Conservation (phyloP, 2,797 vertebrate genomes). For the Hydrocynus forskahlii region DNA sequence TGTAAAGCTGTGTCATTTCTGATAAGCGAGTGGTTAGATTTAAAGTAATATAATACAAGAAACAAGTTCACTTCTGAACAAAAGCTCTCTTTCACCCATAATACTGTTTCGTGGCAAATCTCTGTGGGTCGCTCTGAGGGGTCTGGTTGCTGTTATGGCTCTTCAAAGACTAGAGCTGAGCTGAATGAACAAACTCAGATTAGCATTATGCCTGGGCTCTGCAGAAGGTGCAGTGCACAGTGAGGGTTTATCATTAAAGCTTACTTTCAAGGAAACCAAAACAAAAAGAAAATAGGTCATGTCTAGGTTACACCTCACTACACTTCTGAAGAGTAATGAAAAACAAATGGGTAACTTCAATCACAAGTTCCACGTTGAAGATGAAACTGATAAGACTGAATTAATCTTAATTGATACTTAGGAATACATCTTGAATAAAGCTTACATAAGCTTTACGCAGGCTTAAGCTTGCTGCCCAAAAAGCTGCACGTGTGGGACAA, state of each 20-base stretch:
- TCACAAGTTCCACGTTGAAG: not conserved
- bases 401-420: too few species aligned
- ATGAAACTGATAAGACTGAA: too few species aligned
- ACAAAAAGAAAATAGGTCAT: not conserved
- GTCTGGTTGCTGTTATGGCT: slow-evolving; percentile 71
- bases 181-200: slow-evolving; percentile 60
- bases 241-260: not conserved
- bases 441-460: too few species aligned
- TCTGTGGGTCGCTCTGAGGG: not conserved
- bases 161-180: slow-evolving; percentile 67
- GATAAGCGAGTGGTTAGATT: not conserved
- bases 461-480: too few species aligned
- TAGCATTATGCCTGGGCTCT: slow-evolving; percentile 64
- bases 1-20: not conserved
- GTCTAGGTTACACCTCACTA: not conserved
- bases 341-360: not conserved
- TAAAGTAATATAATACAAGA: not conserved
- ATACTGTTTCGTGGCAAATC: not conserved
- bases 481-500: too few species aligned
- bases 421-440: too few species aligned
- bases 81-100: not conserved
- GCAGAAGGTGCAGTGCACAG: slow-evolving; percentile 57
- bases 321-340: not conserved
- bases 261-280: not conserved
- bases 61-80: not conserved